Conservation (phyloP, 2,888 invertebrate species). For the Scrobipalpa costella region DNA sequence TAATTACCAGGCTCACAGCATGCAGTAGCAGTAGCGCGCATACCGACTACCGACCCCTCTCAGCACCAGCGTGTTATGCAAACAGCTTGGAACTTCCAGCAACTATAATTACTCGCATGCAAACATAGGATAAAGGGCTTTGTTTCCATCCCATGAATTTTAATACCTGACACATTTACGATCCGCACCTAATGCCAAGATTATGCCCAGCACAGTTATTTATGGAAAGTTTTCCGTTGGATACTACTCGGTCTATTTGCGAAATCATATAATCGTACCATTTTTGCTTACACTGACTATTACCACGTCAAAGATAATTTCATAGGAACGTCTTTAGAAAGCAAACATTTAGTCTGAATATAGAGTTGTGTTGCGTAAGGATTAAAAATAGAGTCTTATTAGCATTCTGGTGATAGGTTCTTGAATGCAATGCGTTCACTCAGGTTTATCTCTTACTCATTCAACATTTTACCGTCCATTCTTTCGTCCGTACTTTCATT, state of each 20-base stretch:
- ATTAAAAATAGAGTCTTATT: background rate
- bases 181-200: background rate
- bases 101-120: constrained; percentile 37
- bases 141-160: constrained; percentile 20
- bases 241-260: background rate
- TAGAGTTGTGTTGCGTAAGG: background rate
- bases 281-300: background rate
- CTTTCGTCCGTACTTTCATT: too few species aligned
- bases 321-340: background rate
- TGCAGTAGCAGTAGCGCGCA: background rate
- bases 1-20: constrained; percentile 10
- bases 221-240: constrained; percentile 5
- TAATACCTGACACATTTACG: background rate
- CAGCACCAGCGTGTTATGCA: constrained; percentile 33
- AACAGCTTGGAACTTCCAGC: constrained; percentile 35
- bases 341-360: constrained; percentile 1
- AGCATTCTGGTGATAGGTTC: background rate
- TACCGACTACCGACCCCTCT: background rate
- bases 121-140: constrained; percentile 32
- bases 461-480: too few species aligned
- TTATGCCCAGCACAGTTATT: background rate
- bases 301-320: constrained; percentile 1
- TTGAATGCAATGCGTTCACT: too few species aligned
- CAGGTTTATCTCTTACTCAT: too few species aligned
- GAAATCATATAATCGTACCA: background rate